phyloP scores from a whole-genome alignment of 2,797 vertebrate genomes.

The Enteromius paludinosus region DNA sequence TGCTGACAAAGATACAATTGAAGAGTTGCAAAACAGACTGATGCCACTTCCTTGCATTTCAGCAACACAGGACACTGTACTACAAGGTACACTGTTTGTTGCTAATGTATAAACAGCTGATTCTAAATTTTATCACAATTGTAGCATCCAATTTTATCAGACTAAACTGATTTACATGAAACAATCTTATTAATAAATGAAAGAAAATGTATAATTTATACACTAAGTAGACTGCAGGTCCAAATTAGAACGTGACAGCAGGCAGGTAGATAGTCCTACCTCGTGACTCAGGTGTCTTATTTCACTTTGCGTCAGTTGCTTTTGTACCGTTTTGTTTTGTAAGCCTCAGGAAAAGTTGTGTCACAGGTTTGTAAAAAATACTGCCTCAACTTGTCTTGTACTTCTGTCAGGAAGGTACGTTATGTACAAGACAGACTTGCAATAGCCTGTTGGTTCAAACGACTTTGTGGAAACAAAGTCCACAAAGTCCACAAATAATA shows the following conservation, averaged over 20 bases:
- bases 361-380: neutral
- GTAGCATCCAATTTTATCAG: neutral
- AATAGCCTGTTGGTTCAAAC: neutral
- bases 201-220: neutral
- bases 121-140: no score
- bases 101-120: neutral
- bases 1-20: neutral
- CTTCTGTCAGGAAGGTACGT: neutral
- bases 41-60: neutral
- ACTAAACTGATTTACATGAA: neutral
- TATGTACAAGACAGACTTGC: neutral
- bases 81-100: neutral
- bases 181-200: neutral
- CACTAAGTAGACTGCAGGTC: neutral
- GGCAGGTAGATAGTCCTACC: slow-evolving; percentile 44
- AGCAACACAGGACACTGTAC: neutral
- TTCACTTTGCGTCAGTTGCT: slow-evolving; percentile 30
- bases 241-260: slow-evolving; percentile 44
- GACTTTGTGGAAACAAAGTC: no score
- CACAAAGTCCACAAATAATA: no score
- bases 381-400: neutral
- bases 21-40: neutral
- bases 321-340: slow-evolving; percentile 8
- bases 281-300: slow-evolving; percentile 34
- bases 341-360: neutral